Evolutionary conservation across 2,797 vertebrate species (phyloP), one percentile per base, ranked within the genome.

Genomic region (Cossypha niveicapilla): DNA sequence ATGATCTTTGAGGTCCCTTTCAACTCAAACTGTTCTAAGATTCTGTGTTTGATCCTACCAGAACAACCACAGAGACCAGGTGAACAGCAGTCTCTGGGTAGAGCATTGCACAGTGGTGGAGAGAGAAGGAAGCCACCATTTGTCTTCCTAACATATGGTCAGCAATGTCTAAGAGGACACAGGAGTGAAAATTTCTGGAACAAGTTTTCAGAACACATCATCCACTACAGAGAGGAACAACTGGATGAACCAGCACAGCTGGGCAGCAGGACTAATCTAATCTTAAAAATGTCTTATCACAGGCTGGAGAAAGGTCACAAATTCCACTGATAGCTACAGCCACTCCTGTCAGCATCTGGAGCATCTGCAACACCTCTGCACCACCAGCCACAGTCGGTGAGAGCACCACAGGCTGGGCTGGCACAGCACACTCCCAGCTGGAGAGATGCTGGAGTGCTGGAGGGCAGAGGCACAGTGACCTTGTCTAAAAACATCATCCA

Each of bases 341-440:
- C 18, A 21, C 25, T 45, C 35, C 7, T 0, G 10, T 13, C 41
- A 57, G 19, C 54, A 35, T 6, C 4, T 35, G 16, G 28, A 65
- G 10, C 18, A 44, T 44, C 21, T 44, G 44, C 44, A 86, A 25
- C 37, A 41, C 13, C 41, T 76, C 44, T 61, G 54, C 13, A 30
- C 13, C 30, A 7, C 3, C 24, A 47, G 27, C 12, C 39, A 37
- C 14, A 13, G 14, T 0, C 0, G 0, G 30, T 24, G 42, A 77
- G 11, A 28, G 8, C 45, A 54, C 22, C 4, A 1, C 48, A 30
- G 56, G 13, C 7, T 44, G 45, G 42, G 62, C 25, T 13, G 7
- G 34, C 47, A 47, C 0, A 2, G 41, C 11, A 18, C 51, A 28
- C 34, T 18, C 51, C 39, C 42, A 41, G 13, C 18, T 11, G 11